A percentile compares a stretch with the other conserved stretches of the same genome.
Evolutionary conservation across 2,888 invertebrate genomes (phyloP).

Genomic region (Suillia variegata): DNA sequence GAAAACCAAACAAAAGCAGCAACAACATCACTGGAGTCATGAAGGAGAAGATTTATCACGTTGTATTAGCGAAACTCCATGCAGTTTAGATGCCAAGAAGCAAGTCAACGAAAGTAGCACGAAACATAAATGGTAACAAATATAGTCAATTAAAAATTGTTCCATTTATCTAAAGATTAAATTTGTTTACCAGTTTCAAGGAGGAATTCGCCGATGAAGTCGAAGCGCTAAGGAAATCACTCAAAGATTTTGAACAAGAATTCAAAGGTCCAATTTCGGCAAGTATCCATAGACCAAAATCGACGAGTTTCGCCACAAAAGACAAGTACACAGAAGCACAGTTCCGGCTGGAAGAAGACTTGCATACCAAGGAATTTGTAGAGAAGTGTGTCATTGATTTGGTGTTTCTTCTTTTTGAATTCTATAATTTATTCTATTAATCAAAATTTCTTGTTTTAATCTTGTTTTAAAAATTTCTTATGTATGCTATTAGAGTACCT

Average conservation of each 20-base stretch:
- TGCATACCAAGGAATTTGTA: constrained; percentile 17
- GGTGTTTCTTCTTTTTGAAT: neutral
- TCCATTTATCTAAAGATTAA: too few relatives aligned
- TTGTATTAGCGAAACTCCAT: constrained; percentile 4
- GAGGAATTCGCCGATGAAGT: constrained; percentile 43
- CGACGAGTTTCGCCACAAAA: constrained; percentile 4
- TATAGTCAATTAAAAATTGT: neutral
- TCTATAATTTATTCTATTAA: too few relatives aligned
- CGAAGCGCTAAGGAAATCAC: constrained; percentile 41
- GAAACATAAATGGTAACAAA: neutral
- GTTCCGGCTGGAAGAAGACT: too few relatives aligned
- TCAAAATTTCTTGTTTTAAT: too few relatives aligned
- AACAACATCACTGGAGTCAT: neutral
- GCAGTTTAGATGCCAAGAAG: neutral
- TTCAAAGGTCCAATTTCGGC: constrained; percentile 28
- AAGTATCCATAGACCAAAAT: constrained; percentile 19
- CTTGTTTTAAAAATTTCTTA: too few relatives aligned
- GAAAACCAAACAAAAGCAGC: constrained; percentile 20
- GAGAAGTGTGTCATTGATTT: neutral
- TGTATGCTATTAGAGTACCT: too few relatives aligned
- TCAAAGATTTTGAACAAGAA: constrained; percentile 43
- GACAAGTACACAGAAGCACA: too few relatives aligned
- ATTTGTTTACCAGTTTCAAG: constrained; percentile 38
- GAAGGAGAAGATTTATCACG: neutral
- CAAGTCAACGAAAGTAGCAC: neutral